Evolutionary conservation across 2,888 invertebrate species (phyloP), one percentile per base, ranked within the genome.

Genomic region (Apodemia zela): DNA sequence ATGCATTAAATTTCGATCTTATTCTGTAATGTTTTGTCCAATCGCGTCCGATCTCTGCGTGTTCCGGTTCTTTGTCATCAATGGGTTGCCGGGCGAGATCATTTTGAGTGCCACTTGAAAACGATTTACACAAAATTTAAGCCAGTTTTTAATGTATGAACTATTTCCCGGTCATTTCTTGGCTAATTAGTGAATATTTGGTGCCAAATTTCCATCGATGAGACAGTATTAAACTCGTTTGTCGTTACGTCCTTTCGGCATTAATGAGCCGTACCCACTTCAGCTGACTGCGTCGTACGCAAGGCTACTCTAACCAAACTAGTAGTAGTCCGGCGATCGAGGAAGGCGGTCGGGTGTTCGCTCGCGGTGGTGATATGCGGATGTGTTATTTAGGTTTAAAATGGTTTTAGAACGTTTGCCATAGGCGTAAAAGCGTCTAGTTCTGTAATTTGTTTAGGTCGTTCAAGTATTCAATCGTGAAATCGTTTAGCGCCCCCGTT

Each of bases 1-100:
- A 82, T 84, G 85, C 88, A 87, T 87, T 89, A 80, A 87, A 87
- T 84, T 88, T 90, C 89, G 90, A 90, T 90, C 88, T 81, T 85
- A 82, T 85, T 89, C 87, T 84, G 84, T 84, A 82, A 84, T 77
- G 84, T 82, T 81, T 84, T 82, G 89, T 88, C 94, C 94, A 94
- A 94, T 94, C 93, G 92, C 88, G 89, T 83, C 82, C 87, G 88
- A 90, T 90, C 91, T 89, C 84, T 81, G 88, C 89, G 92, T 92
- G 92, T 93, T 93, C 93, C 90, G 91, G 89, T 93, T 93, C 94
- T 94, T 93, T 94, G 94, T 94, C 94, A 94, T 94, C 94, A 94
- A 94, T 94, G 94, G 93, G 93, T 92, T 90, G 92, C 91, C 92
- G 93, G 94, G 85, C 91, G 89, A 93, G 93, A 93, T 93, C 91